A percentile compares a stretch with the other conserved stretches of the same genome.
These are phyloP conservation scores for Clivina fossor DNA, from an alignment of 2,888 invertebrate species.

Conservation along the genomic window DNA sequence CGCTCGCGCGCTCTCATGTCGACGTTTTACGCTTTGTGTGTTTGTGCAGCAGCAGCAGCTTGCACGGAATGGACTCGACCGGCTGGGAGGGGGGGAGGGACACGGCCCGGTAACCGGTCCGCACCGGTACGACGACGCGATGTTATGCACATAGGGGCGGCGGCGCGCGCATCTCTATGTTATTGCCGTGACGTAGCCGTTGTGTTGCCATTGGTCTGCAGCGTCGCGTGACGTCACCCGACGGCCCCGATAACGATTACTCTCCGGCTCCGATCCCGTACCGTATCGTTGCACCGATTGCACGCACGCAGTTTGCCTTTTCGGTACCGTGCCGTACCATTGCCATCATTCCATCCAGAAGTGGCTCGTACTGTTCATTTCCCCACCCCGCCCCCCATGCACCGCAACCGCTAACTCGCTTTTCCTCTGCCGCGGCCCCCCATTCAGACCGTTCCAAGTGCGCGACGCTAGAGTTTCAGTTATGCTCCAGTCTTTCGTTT, in stretches of 20 bases:
- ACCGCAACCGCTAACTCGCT: neutral
- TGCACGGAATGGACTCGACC: too few relatives aligned
- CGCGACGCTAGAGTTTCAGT: conserved; percentile 19
- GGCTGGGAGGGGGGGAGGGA: too few relatives aligned
- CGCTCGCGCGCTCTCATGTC: too few relatives aligned
- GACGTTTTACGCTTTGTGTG: too few relatives aligned
- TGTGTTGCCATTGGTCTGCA: conserved; percentile 51
- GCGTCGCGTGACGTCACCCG: conserved; percentile 51
- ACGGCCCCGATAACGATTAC: conserved; percentile 51
- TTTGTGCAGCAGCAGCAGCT: too few relatives aligned
- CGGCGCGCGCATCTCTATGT: conserved; percentile 21
- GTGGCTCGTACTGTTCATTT: neutral
- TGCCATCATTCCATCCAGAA: conserved; percentile 34
- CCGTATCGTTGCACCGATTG: conserved; percentile 32
- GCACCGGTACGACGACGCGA: neutral
- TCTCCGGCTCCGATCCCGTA: conserved; percentile 36
- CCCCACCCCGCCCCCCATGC: neutral
- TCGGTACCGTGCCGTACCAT: conserved; percentile 32
- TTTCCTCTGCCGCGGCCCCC: neutral
- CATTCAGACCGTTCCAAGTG: neutral
- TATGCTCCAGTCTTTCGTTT: conserved; percentile 26
- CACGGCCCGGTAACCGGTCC: neutral
- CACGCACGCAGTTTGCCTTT: conserved; percentile 31
- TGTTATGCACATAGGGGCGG: neutral
- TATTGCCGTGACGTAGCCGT: conserved; percentile 50